Evolutionary conservation across 2,113 vertebrate genomes (phyloP), one percentile per base, ranked within the genome.

Genomic region (Guaruba guarouba): DNA sequence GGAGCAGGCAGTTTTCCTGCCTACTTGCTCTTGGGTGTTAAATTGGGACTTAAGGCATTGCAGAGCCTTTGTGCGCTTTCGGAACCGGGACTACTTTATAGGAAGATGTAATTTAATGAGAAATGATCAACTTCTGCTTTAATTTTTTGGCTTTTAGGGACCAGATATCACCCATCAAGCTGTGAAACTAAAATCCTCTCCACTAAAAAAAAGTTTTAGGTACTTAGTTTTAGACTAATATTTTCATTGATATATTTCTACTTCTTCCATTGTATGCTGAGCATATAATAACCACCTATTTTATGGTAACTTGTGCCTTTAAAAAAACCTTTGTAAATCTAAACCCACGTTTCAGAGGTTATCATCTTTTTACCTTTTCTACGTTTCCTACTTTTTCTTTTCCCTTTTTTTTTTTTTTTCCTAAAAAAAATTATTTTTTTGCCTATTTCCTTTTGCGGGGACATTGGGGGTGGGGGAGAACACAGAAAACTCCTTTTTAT

Each of bases 281-380:
- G 97, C 97, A 94, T 97, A 97, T 93, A 95, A 96, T 97, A 98
- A 97, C 97, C 44, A 35, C 95, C 96, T 96, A 96, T 97, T 97
- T 98, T 97, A 96, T 95, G 89, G 96, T 98, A 97, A 98, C 96
- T 97, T 90, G 98, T 98, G 98, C 98, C 98, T 98, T 98, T 97
- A 96, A 96, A 96, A 96, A 95, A 97, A 95, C 96, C 96, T 98
- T 97, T 98, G 97, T 98, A 97, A 96, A 97, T 96, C 94, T 96
- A 96, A 97, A 97, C 95, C 89, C 84, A 66, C 81, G 41, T 96
- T 84, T 92, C 95, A 97, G 97, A 98, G 97, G 95, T 97, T 93
- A 95, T 97, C 97, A 91, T 83, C 97, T 98, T 98, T 98, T 97
- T 98, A 98, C 96, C 92, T 98, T 98, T 98, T 98, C 98, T 98